Base-by-base conservation (phyloP, 1,140 invertebrate species). In the Leptonema lineaticorne region DNA sequence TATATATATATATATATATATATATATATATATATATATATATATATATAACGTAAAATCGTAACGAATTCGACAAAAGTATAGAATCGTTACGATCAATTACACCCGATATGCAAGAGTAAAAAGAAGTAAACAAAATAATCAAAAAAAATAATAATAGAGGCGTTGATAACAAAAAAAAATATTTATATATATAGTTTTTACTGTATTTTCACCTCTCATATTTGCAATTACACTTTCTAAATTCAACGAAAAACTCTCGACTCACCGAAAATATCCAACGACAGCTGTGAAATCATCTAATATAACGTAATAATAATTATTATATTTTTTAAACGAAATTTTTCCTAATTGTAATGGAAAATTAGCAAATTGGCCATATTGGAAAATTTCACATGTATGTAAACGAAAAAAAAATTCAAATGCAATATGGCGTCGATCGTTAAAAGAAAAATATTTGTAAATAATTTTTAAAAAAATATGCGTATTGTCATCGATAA, bases 81-180 rank as follows among this genome's bases (percentile, higher is more conserved):
- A 45, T 62, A 8, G 59, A 33, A n/a, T 33, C 18, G 59, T 62
- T 62, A 62, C 59, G 59, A 26, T 37, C 59, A 62, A 62, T 62
- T 62, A 45, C 59, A 33, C 37, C 33, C n/a, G n/a, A n/a, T n/a
- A n/a, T n/a, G n/a, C n/a, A n/a, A n/a, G n/a, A n/a, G n/a, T n/a
- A n/a, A n/a, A n/a, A n/a, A n/a, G n/a, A n/a, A n/a, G n/a, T n/a
- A n/a, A n/a, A n/a, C n/a, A n/a, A n/a, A n/a, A n/a, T n/a, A n/a
- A n/a, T n/a, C n/a, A n/a, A n/a, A n/a, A n/a, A n/a, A 14, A 41
- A 27, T 16, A n/a, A 26, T 45, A 62, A 62, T 45, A 62, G 37
- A 27, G 16, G 14, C 30, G 29, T n/a, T n/a, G n/a, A n/a, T n/a
- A n/a, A n/a, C n/a, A n/a, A n/a, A n/a, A n/a, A n/a, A n/a, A 14